Evolutionary conservation across 2,113 vertebrate species (phyloP).

Genomic region (Fukomys damarensis): DNA sequence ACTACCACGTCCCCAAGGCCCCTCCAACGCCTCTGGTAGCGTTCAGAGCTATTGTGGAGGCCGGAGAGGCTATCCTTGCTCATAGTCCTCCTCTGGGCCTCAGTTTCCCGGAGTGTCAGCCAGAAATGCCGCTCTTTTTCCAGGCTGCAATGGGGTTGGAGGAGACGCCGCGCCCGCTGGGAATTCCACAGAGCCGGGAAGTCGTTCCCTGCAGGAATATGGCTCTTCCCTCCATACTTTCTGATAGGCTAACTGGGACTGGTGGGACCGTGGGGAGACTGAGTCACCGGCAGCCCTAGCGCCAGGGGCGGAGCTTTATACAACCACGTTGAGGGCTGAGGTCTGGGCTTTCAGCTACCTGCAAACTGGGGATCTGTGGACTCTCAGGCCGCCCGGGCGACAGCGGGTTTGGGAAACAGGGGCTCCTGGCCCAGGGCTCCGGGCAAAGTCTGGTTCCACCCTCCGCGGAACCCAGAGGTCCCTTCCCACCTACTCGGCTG

Average conservation of each 20-base stretch:
- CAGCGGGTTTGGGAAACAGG: not conserved
- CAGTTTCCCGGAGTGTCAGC: not conserved
- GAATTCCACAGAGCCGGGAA: not conserved
- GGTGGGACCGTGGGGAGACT: not conserved
- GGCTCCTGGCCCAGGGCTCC: not conserved
- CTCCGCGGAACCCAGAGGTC: not conserved
- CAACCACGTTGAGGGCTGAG: not conserved
- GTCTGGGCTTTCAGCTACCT: not conserved
- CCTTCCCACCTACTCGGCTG: constrained; percentile 19
- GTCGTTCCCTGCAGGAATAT: not conserved
- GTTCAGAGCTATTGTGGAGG: not conserved
- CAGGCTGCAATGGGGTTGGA: not conserved
- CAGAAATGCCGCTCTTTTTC: not conserved
- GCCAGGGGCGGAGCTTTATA: not conserved
- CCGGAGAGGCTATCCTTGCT: not conserved
- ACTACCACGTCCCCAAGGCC: not conserved
- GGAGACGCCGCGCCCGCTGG: not conserved
- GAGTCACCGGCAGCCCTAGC: not conserved
- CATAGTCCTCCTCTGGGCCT: not conserved
- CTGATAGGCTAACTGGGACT: not conserved
- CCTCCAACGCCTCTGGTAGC: not conserved
- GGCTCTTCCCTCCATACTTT: not conserved
- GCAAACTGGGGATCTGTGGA: not conserved
- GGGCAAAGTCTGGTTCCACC: constrained; percentile 70
- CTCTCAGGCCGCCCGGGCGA: not conserved